These are phyloP conservation scores for Lasioglossum morio DNA, from an alignment of 2,888 invertebrate species.

Conservation along the genomic window DNA sequence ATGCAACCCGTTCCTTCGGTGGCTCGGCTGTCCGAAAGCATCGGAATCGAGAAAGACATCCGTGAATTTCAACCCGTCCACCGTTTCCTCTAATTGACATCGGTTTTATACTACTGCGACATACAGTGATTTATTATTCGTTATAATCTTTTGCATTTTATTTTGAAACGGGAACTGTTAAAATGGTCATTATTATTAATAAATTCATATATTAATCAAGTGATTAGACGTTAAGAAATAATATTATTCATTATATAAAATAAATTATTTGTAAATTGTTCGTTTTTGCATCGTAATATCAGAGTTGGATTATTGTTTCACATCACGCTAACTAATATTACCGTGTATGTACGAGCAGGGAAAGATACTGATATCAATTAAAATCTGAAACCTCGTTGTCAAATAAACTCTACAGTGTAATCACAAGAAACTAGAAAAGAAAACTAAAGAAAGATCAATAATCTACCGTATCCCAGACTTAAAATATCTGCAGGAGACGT, in stretches of 20 bases:
- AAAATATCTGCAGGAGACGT: not conserved
- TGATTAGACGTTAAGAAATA: not conserved
- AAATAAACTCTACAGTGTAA: not conserved
- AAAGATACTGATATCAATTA: not conserved
- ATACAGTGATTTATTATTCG: not conserved
- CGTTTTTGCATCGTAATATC: not conserved
- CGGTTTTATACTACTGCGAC: not conserved
- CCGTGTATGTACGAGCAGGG: not conserved
- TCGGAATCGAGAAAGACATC: not conserved
- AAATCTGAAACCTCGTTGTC: not conserved
- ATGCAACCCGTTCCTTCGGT: constrained; percentile 21
- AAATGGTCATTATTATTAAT: not conserved
- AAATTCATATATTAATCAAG: too few relatives aligned
- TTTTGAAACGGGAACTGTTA: not conserved
- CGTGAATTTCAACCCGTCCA: not conserved
- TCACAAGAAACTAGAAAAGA: not conserved
- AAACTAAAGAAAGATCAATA: not conserved
- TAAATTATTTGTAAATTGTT: not conserved
- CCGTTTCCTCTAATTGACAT: not conserved
- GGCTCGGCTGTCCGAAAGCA: not conserved
- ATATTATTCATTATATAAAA: not conserved
- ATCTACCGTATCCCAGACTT: not conserved
- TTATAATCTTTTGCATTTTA: not conserved
- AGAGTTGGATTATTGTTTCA: not conserved
- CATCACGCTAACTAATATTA: not conserved